Evolutionary conservation across 2,888 invertebrate species (phyloP).

Genomic region (Bembecia ichneumoniformis): DNA sequence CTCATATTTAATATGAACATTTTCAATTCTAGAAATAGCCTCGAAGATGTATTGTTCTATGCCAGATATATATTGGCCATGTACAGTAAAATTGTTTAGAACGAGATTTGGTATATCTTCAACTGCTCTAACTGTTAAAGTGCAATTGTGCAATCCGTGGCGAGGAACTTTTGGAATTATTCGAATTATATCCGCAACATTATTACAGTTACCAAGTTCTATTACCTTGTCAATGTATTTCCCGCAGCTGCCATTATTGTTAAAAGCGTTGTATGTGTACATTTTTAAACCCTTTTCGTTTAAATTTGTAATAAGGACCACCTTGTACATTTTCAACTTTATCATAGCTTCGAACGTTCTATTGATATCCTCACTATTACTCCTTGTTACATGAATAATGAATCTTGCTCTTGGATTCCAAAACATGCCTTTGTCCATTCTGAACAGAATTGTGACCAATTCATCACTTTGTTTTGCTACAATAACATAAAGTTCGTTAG

Average conservation of each 20-base stretch:
- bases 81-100: slow-evolving; percentile 20
- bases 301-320: slow-evolving; percentile 22
- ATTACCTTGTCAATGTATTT: slow-evolving; percentile 13
- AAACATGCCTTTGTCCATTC: slow-evolving; percentile 25
- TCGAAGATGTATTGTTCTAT: slow-evolving; percentile 38
- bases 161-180: slow-evolving; percentile 16
- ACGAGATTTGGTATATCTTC: slow-evolving; percentile 29
- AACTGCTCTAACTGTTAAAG: slow-evolving; percentile 24
- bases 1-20: slow-evolving; percentile 23
- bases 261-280: slow-evolving; percentile 31
- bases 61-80: slow-evolving; percentile 22
- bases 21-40: slow-evolving; percentile 25
- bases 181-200: slow-evolving; percentile 8
- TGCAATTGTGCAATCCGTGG: slow-evolving; percentile 23
- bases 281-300: slow-evolving; percentile 11
- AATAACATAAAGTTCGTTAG: slow-evolving; percentile 23
- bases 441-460: slow-evolving; percentile 18
- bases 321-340: slow-evolving; percentile 25
- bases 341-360: slow-evolving; percentile 22
- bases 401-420: slow-evolving; percentile 40
- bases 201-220: slow-evolving; percentile 24
- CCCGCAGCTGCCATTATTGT: slow-evolving; percentile 25
- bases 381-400: slow-evolving; percentile 21
- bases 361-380: slow-evolving; percentile 14
- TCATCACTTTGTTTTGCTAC: slow-evolving; percentile 17